Percentiles rank a stretch among this genome's conserved stretches.
These are phyloP conservation scores for Macrosteles quadrilineatus DNA, from an alignment of 1,140 invertebrate genomes.

Conservation along the genomic window DNA sequence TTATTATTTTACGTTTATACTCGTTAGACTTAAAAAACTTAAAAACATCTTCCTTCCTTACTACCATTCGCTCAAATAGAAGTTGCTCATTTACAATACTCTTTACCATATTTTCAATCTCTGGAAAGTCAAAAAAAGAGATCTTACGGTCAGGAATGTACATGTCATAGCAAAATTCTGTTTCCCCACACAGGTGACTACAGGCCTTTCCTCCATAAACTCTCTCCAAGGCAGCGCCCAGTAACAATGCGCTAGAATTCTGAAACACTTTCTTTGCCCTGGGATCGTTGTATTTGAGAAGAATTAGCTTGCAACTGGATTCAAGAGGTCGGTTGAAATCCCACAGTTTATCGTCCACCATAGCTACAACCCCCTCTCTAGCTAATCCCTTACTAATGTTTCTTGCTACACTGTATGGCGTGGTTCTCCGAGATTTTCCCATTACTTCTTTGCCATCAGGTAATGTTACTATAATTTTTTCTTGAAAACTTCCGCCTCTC, in stretches of 20 bases:
- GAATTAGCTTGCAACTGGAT: neutral
- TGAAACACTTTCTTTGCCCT: neutral
- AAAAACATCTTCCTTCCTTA: constrained; percentile 12
- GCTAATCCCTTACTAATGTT: neutral
- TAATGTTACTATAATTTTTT: too few species aligned
- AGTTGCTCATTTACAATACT: neutral
- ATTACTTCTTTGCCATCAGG: too few species aligned
- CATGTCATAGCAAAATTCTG: neutral
- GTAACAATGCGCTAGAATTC: neutral
- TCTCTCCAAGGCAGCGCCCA: constrained; percentile 8
- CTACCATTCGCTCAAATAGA: neutral
- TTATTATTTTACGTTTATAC: neutral
- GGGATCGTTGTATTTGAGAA: neutral
- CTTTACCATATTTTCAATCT: neutral
- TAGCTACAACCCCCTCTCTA: neutral
- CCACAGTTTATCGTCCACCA: neutral
- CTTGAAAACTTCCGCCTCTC: too few species aligned
- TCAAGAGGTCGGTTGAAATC: neutral
- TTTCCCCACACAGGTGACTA: neutral
- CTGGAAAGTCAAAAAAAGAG: neutral
- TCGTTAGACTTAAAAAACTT: neutral
- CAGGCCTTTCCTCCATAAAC: neutral
- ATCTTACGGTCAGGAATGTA: neutral
- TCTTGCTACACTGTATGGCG: neutral
- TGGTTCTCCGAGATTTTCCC: neutral